These are phyloP conservation scores for Triplophysa rosa DNA, from an alignment of 2,113 vertebrate species.

Conservation along the genomic window DNA sequence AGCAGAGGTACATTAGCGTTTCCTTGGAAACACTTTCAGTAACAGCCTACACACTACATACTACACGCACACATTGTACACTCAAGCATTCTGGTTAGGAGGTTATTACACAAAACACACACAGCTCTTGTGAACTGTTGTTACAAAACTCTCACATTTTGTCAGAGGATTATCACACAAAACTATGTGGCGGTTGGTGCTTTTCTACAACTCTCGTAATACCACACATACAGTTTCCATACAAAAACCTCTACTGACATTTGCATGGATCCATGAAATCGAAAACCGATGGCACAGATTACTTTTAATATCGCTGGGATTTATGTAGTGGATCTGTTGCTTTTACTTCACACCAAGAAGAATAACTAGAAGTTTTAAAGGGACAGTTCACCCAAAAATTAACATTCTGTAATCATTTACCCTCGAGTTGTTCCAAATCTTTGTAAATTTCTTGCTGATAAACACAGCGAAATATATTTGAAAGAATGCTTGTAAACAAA, in stretches of 20 bases:
- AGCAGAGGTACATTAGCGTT: slow-evolving; percentile 72
- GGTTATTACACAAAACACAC: slow-evolving; percentile 42
- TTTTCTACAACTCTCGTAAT: slow-evolving; percentile 5
- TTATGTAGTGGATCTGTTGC: too few relatives aligned
- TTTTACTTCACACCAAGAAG: too few relatives aligned
- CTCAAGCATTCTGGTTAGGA: slow-evolving; percentile 30
- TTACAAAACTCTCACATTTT: slow-evolving; percentile 15
- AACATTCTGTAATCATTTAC: too few relatives aligned
- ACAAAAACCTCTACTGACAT: too few relatives aligned
- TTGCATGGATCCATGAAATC: too few relatives aligned
- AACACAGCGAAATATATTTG: too few relatives aligned
- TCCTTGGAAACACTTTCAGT: slow-evolving; percentile 60
- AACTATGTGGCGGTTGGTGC: slow-evolving; percentile 1
- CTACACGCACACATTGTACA: slow-evolving; percentile 6
- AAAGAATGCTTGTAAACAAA: too few relatives aligned
- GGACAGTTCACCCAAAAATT: too few relatives aligned
- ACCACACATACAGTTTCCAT: neutral
- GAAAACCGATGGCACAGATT: neutral
- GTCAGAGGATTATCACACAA: slow-evolving; percentile 30
- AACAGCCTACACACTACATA: slow-evolving; percentile 43
- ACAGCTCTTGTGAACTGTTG: neutral
- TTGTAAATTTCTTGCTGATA: too few relatives aligned
- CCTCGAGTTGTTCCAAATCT: too few relatives aligned
- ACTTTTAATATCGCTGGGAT: too few relatives aligned
- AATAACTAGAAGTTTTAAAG: too few relatives aligned